phyloP scores from a whole-genome alignment of 2,113 vertebrate genomes.

The Bungarus multicinctus region DNA sequence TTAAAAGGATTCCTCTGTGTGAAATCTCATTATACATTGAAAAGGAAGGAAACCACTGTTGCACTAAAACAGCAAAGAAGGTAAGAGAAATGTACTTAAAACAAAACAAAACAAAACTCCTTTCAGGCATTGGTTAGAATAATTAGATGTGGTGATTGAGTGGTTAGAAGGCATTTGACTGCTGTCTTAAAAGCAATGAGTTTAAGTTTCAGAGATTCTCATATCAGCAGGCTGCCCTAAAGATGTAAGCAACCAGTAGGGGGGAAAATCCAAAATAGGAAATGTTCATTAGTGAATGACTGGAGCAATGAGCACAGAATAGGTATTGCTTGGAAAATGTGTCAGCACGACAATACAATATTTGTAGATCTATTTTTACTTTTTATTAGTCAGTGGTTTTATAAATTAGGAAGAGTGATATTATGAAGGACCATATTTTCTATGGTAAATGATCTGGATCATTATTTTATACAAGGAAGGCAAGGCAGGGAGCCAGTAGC shows the following conservation, averaged over 20 bases:
- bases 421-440: background rate
- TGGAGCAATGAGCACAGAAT: background rate
- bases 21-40: slow-evolving; percentile 48
- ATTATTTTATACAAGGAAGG: background rate
- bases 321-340: background rate
- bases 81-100: slow-evolving; percentile 10
- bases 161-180: background rate
- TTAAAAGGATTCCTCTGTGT: slow-evolving; percentile 29
- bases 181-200: background rate
- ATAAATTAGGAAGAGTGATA: background rate
- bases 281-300: background rate
- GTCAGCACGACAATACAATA: background rate
- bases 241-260: background rate
- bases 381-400: background rate
- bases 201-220: background rate
- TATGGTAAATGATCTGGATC: background rate
- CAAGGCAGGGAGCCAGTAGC: background rate
- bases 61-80: slow-evolving; percentile 34
- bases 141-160: background rate
- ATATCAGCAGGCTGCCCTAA: background rate
- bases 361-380: background rate
- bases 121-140: background rate
- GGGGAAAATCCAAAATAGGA: background rate
- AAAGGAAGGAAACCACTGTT: slow-evolving; percentile 2
- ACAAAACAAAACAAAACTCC: slow-evolving; percentile 2